Base-by-base conservation (phyloP, 2,888 invertebrate species). In the Dinocampus coccinellae region DNA sequence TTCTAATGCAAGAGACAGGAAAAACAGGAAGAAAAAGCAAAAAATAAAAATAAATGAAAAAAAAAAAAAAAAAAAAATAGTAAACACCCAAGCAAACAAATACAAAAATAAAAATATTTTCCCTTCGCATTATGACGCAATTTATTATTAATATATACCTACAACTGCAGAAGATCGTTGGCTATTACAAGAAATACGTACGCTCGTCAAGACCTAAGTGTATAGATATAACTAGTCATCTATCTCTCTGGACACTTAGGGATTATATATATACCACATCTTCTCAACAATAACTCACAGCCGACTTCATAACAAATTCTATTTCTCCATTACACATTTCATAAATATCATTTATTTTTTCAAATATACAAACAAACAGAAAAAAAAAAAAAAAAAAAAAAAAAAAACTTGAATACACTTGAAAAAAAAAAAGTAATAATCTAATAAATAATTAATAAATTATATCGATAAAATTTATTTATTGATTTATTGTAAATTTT, bases 71-170 rank as follows among this genome's bases (percentile, higher is more conserved):
- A n/a, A n/a, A n/a, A n/a, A n/a, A n/a, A n/a, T n/a, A n/a, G n/a
- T n/a, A n/a, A n/a, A n/a, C n/a, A n/a, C n/a, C n/a, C n/a, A n/a
- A n/a, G n/a, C n/a, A n/a, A n/a, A n/a, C n/a, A n/a, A n/a, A n/a
- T n/a, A n/a, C n/a, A n/a, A n/a, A n/a, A n/a, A n/a, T n/a, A 13
- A 55, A 55, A 9, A 55, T 2, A 24, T 55, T 55, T 55, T 16
- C 53, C 16, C 53, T 26, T 22, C 22, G 3, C 53, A 55, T 55
- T 55, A 26, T 55, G 39, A n/a, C n/a, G n/a, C 39, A 24, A 26
- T 57, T 81, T 80, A 80, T 82, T 82, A 81, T 82, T 82, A 81
- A 82, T 81, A 76, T 76, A 75, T 39, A 39, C 39, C n/a, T 3
- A 39, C n/a, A 39, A 39, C n/a, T 77, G 77, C 79, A 81, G 82